These are phyloP conservation scores for Chiloscyllium punctatum DNA, from an alignment of 2,797 vertebrate species.

Conservation along the genomic window DNA sequence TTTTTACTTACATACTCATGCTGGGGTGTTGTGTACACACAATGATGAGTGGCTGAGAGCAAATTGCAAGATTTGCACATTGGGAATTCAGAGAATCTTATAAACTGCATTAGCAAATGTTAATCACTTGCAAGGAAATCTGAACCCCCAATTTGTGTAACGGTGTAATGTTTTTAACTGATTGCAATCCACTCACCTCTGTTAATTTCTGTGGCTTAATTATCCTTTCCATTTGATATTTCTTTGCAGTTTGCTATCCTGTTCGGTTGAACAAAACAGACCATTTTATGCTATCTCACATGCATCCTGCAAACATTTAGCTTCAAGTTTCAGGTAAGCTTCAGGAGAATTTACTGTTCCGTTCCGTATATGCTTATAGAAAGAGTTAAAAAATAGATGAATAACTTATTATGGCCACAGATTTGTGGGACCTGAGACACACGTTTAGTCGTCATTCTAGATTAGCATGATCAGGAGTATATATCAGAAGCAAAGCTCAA, in stretches of 20 bases:
- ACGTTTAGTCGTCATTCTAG: constrained; percentile 86
- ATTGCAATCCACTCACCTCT: neutral
- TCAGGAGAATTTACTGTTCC: neutral
- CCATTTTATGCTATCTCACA: neutral
- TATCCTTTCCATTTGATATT: neutral
- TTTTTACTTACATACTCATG: neutral
- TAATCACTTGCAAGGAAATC: constrained; percentile 4
- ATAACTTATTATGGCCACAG: constrained; percentile 71
- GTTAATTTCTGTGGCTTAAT: neutral
- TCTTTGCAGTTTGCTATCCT: neutral
- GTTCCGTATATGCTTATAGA: neutral
- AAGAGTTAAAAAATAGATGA: constrained; percentile 47
- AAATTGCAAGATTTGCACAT: neutral
- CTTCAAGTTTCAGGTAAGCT: neutral
- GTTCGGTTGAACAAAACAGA: neutral
- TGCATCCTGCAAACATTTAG: neutral
- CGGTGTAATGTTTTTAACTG: too few species aligned
- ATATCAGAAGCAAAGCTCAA: constrained; percentile 69
- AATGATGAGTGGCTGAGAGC: neutral
- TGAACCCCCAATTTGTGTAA: neutral
- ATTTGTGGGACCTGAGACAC: constrained; percentile 72
- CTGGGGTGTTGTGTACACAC: neutral
- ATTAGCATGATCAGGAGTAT: constrained; percentile 80
- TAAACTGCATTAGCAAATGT: neutral
- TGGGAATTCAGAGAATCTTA: neutral